Base-by-base conservation (phyloP, 2,113 vertebrate species). In the Herpailurus yagouaroundi region DNA sequence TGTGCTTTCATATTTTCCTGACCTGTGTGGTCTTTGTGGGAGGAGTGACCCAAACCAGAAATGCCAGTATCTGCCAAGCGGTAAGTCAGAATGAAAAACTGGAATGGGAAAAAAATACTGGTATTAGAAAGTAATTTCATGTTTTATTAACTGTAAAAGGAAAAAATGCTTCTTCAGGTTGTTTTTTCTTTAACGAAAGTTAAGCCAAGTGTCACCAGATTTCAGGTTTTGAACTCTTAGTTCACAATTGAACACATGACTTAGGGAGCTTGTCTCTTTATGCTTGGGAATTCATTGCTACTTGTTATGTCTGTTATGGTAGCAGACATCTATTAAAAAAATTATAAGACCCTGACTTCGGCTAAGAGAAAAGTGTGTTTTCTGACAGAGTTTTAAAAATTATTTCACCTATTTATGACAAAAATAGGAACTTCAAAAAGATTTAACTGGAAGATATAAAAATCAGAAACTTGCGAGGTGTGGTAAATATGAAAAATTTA, bases 1-100 rank as follows among this genome's bases (percentile, higher is more conserved):
- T 99, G 95, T 99, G 99, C 97, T 99, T 99, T 97, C 99, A 99
- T 98, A 98, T 99, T 94, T 99, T 99, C 95, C 99, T 99, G 98
- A 99, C 99, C 9, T 99, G 99, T 38, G 99, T 98, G 77, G 99
- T 99, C 94, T 99, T 99, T 93, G 98, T 99, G 55, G 99, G 99
- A 76, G 99, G 99, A 88, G 98, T 99, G 98, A 99, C 99, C 98
- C 99, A 99, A 98, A 99, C 99, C 0, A 99, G 98, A 89, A 98
- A 99, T 36, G 97, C 99, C 55, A 99, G 99, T 45, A 98, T 99
- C 98, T 99, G 99, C 97, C 99, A 99, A 98, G 99, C 99, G 7
- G 99, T 99, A 99, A 99, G 99, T 99, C 87, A 85, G 63, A 41
- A 18, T 5, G 80, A 76, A 94, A 41, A 33, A 57, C 14, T 27